phyloP scores from a whole-genome alignment of 1,140 invertebrate species.

The Aphis craccivora region DNA sequence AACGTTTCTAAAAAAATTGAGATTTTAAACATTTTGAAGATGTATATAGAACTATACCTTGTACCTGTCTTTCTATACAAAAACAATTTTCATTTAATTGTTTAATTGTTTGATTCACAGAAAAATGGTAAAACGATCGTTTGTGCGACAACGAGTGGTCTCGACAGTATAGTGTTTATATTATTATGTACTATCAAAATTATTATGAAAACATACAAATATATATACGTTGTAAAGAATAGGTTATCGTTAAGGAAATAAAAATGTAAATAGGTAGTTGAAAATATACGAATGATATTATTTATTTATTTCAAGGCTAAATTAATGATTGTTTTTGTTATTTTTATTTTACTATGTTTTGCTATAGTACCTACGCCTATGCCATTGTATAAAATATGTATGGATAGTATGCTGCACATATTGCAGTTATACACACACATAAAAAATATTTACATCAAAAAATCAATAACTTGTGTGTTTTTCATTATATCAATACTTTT shows the following conservation, averaged over 20 bases:
- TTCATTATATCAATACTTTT: background rate
- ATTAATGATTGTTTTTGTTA: background rate
- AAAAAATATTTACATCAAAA: background rate
- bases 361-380: background rate
- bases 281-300: background rate
- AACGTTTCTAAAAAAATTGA: background rate
- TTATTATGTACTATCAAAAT: constrained; percentile 18
- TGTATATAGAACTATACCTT: too few species aligned
- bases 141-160: background rate
- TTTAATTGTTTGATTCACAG: background rate
- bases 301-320: constrained; percentile 33
- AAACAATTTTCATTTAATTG: background rate
- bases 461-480: background rate
- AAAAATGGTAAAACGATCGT: constrained; percentile 14
- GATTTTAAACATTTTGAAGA: background rate
- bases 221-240: background rate
- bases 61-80: too few species aligned
- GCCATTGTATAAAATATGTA: background rate
- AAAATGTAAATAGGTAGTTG: constrained; percentile 19
- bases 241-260: constrained; percentile 24
- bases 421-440: background rate
- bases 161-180: constrained; percentile 9
- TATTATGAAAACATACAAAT: constrained; percentile 43
- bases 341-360: background rate
- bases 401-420: background rate